Evolutionary conservation across 1,140 invertebrate genomes (phyloP), one percentile per base, ranked within the genome.

Genomic region (Ridgeia piscesae): DNA sequence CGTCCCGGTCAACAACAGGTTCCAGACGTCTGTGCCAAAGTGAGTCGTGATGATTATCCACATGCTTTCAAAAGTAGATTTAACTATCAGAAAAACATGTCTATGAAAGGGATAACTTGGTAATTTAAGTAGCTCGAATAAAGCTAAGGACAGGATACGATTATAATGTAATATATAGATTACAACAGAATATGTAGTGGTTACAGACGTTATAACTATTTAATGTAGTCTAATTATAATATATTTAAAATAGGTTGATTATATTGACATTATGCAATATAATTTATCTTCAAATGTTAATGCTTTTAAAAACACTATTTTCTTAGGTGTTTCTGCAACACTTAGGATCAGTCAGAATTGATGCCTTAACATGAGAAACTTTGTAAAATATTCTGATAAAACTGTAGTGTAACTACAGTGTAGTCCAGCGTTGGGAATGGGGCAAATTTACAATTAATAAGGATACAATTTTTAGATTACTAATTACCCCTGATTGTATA

Each of bases 1-100:
- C 92, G 97, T 99, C 94, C 98, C 98, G 31, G 99, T 99, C 33
- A 99, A 99, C 96, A 97, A 98, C 93, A 97, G 97, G 94, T 99
- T 99, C 97, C 99, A 99, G 96, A 99, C 99, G n/a, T 98, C 98
- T 50, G 97, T 99, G 92, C 98, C 98, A 89, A 98, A 97, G 98
- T 98, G 96, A 96, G 95, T 94, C 89, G 4, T 42, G 4, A 11
- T 42, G 11, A 11, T 42, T 42, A 42, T 42, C 11, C 42, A 42
- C 42, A 6, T 42, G 42, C n/a, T n/a, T n/a, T n/a, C n/a, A n/a
- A n/a, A n/a, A n/a, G n/a, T n/a, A n/a, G n/a, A n/a, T n/a, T n/a
- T n/a, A n/a, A n/a, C n/a, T n/a, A n/a, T n/a, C n/a, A n/a, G n/a
- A n/a, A n/a, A n/a, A n/a, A n/a, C n/a, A n/a, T n/a, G n/a, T n/a